Evolutionary conservation across 2,888 invertebrate genomes (phyloP), one percentile per base, ranked within the genome.

Genomic region (Hyposoter didymator): DNA sequence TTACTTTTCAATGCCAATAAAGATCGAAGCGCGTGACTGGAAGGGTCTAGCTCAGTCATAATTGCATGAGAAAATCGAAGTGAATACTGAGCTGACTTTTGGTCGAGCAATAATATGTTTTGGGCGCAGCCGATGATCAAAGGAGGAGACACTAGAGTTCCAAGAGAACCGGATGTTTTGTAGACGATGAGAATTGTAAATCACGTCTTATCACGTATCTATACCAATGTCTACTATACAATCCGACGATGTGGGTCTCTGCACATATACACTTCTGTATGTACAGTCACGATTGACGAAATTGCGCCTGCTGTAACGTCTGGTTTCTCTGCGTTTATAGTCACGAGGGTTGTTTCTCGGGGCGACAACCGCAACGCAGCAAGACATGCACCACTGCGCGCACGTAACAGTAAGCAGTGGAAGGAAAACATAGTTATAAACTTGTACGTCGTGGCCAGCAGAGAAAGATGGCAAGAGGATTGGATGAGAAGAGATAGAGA

Each of bases 291-390:
- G 17, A 73, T 47, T 69, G 79, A 28, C 64, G 43, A 70, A 84
- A 64, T 84, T 84, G 69, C 49, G 69, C 69, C 69, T 74, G 39
- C 47, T 22, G 64, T 80, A 55, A 69, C 64, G 10, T 70, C 62
- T 59, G 67, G 72, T 32, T 66, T 78, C 10, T 67, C 66, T 47
- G 66, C 32, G 32, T 28, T 49, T 69, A 45, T 69, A 59, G 52
- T 17, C 39, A 69, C 45, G 45, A 43, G 49, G 59, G 47, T 64
- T 84, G 73, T 55, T 59, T 78, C 62, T 74, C 64, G 70, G 35
- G 70, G 64, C 67, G 74, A 69, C 73, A 82, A 82, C 73, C 82
- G 73, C 73, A 82, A 78, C 74, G 74, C 66, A 82, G 78, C 14
- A 19, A 66, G 78, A 75, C 52, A 74, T 69, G 78, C 67, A 78